These are phyloP conservation scores for Trissolcus japonicus DNA, from an alignment of 2,888 invertebrate species.

Conservation along the genomic window DNA sequence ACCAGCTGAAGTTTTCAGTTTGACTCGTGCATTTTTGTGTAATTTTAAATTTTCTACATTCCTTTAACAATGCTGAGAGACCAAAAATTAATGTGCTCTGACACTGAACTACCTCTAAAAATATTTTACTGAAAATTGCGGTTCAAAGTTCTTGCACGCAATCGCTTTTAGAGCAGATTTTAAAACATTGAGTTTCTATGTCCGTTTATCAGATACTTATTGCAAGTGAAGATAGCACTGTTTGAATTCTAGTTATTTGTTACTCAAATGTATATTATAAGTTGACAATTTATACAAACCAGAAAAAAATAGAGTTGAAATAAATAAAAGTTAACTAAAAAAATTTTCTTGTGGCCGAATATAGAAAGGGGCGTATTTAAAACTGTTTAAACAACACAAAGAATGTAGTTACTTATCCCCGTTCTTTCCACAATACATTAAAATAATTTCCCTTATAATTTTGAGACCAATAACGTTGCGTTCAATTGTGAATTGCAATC, in stretches of 20 bases:
- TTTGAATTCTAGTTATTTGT: neutral
- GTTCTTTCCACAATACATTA: too few species aligned
- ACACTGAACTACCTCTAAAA: constrained; percentile 23
- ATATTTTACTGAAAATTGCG: constrained; percentile 2
- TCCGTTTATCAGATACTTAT: constrained; percentile 18
- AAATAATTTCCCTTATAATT: too few species aligned
- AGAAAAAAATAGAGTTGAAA: constrained; percentile 1
- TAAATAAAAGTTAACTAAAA: neutral
- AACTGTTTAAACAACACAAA: too few species aligned
- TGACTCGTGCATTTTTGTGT: neutral
- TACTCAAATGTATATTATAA: constrained; percentile 9
- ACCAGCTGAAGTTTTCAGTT: neutral
- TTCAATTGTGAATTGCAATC: too few species aligned
- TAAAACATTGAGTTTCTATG: constrained; percentile 5
- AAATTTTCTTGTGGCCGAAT: neutral
- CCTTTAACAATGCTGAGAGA: constrained; percentile 4
- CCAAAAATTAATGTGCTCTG: neutral
- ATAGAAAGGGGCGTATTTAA: too few species aligned
- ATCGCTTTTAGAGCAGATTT: constrained; percentile 16
- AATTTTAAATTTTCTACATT: constrained; percentile 33
- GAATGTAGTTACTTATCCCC: too few species aligned
- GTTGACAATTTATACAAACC: neutral
- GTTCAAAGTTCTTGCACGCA: constrained; percentile 25
- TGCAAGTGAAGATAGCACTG: constrained; percentile 2
- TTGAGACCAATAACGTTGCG: too few species aligned